Conservation (phyloP, 2,113 vertebrate species). For the Emydocephalus ijimae region DNA sequence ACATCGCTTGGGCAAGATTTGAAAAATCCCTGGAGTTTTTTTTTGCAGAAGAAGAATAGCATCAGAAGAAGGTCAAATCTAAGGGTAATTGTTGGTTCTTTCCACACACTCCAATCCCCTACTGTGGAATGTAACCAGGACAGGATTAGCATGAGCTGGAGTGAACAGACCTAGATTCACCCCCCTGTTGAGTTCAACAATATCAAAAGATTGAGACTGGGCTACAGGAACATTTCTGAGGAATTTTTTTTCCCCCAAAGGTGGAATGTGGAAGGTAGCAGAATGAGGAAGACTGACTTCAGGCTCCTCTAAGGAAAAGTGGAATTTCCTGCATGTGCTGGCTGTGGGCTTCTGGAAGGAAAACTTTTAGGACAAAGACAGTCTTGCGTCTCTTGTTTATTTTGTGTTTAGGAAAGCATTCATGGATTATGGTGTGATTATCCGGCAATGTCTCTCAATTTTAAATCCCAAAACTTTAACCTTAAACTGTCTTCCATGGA, state of each 20-base stretch:
- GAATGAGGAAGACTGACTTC: background rate
- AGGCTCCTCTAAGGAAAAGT: background rate
- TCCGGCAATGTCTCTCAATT: background rate
- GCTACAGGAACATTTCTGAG: background rate
- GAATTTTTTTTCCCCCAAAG: background rate
- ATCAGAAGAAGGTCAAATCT: background rate
- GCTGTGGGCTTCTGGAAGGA: background rate
- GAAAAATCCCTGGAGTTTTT: background rate
- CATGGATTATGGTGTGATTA: background rate
- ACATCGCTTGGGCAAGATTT: constrained; percentile 6
- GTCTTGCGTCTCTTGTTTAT: background rate
- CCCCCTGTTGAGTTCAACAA: background rate
- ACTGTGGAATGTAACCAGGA: background rate
- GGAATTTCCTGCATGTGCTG: background rate
- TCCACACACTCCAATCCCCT: background rate
- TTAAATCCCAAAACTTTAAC: too few relatives aligned
- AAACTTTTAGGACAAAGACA: background rate
- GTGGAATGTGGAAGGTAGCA: background rate
- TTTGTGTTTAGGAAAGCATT: background rate
- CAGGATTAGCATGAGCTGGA: background rate
- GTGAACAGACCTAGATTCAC: background rate
- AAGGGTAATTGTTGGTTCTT: background rate
- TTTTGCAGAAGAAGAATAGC: background rate
- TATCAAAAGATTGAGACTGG: background rate
- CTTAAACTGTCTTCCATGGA: too few relatives aligned